These are phyloP conservation scores for Discoglossus pictus DNA, from an alignment of 2,797 vertebrate species.

Conservation along the genomic window DNA sequence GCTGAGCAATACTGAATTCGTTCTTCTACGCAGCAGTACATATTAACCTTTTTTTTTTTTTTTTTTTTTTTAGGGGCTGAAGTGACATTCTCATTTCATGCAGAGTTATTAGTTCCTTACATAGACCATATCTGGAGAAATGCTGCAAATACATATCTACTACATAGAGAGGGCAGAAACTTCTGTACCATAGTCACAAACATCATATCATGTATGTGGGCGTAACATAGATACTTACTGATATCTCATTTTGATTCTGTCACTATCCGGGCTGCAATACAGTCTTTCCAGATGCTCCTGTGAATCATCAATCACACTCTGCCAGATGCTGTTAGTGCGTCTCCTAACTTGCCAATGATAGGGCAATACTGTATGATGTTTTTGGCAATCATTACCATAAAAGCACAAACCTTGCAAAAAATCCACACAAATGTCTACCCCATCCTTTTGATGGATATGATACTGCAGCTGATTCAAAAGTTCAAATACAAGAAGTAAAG, in stretches of 20 bases:
- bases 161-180: no score
- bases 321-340: conserved; percentile 83
- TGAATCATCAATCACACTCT: conserved; percentile 91
- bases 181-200: no score
- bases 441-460: conserved; percentile 93
- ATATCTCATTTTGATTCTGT: conserved; percentile 89
- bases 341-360: conserved; percentile 96
- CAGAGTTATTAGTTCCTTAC: neutral
- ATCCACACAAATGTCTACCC: conserved; percentile 91
- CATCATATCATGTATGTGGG: no score
- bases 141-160: neutral
- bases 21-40: no score
- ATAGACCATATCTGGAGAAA: neutral
- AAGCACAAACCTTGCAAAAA: conserved; percentile 91
- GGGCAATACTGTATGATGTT: conserved; percentile 92
- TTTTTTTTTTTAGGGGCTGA: no score
- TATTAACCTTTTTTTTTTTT: no score
- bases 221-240: conserved; percentile 77
- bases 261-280: conserved; percentile 98
- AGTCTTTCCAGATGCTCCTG: conserved; percentile 98
- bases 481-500: conserved; percentile 95
- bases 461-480: conserved; percentile 96
- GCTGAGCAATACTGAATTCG: no score
- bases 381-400: conserved; percentile 90
- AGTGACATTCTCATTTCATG: conserved; percentile 7